Evolutionary conservation across 2,797 vertebrate genomes (phyloP).

Genomic region (Poeciliopsis paucimaculata): DNA sequence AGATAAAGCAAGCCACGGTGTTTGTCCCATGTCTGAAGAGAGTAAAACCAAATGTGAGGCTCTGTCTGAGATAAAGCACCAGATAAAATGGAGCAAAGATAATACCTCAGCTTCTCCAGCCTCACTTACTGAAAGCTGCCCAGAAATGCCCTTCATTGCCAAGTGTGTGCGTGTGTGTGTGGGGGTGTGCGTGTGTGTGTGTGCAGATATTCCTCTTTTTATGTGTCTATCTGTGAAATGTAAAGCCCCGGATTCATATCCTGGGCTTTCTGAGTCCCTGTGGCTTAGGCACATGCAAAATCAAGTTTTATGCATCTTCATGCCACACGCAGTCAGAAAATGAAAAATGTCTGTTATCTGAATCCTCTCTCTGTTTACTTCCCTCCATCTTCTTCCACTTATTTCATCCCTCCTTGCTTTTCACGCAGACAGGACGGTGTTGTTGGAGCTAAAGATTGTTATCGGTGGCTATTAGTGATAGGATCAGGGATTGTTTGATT

Average conservation of each 20-base stretch:
- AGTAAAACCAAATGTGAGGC: conserved; percentile 62
- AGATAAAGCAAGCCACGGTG: background rate
- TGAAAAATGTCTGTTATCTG: conserved; percentile 62
- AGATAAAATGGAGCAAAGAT: conserved; percentile 86
- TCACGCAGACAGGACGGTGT: conserved; percentile 73
- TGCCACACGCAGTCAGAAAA: conserved; percentile 53
- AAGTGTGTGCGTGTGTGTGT: conserved; percentile 1
- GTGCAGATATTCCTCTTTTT: conserved; percentile 9
- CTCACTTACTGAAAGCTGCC: conserved; percentile 88
- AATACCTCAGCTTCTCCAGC: conserved; percentile 91
- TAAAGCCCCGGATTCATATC: conserved; percentile 49
- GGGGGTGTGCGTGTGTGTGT: background rate
- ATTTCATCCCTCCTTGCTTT: conserved; percentile 34
- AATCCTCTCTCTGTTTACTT: conserved; percentile 52
- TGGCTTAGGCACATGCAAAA: conserved; percentile 47
- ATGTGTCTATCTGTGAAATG: conserved; percentile 17
- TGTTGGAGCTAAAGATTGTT: conserved; percentile 82
- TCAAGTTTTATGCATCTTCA: conserved; percentile 53
- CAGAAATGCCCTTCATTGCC: conserved; percentile 62
- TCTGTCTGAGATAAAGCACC: conserved; percentile 83
- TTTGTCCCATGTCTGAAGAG: conserved; percentile 1
- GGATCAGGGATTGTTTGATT: conserved; percentile 79
- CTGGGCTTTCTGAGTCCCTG: conserved; percentile 37
- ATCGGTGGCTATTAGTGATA: conserved; percentile 79
- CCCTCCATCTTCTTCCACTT: conserved; percentile 43